Base-by-base conservation (phyloP, 92 coral and sea anemone species). In the Epizoanthus scotinus region DNA sequence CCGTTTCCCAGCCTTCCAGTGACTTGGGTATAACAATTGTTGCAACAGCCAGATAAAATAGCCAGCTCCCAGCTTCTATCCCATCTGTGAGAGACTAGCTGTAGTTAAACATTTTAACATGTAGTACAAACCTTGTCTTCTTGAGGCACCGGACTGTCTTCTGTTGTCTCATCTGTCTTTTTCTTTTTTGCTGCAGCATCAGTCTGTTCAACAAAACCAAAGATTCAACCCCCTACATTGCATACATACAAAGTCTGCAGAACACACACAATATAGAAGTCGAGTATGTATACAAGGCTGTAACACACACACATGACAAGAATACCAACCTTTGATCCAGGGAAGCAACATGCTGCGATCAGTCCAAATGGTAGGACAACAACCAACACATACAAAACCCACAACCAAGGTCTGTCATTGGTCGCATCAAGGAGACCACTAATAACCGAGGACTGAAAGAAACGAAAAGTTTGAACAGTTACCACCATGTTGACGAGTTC, bases 321-420 rank as follows among this genome's bases (percentile, higher is more conserved):
- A 63, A 60, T 28, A 78, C 89, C 42, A 62, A 95, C 98, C 98
- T 95, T 95, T 63, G 95, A 86, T 63, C 99, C 91, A 38, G 99
- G 99, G 89, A 86, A 93, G 81, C 99, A 96, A 85, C 94, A 96
- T 24, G 97, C 99, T 28, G 99, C 99, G 72, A 96, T 96, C 62
- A 96, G 88, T 21, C 94, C 95, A 86, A 96, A 96, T 20, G 99
- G 99, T 60, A 93, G 90, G 65, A 96, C 92, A 17, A 96, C 91
- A 31, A 93, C 99, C 59, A 96, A 89, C 25, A 94, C 89, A 82
- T 93, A 94, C 88, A 95, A 83, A 83, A 96, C 98, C 98, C 99
- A 94, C 50, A 96, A 81, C 99, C 99, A 96, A 38, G 99, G 99
- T 22, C 99, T 85, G 82, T 96, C 99, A 74, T 91, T 91, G 12